phyloP scores from a whole-genome alignment of 1,140 invertebrate species.

The Zaprionus gabonicus region DNA sequence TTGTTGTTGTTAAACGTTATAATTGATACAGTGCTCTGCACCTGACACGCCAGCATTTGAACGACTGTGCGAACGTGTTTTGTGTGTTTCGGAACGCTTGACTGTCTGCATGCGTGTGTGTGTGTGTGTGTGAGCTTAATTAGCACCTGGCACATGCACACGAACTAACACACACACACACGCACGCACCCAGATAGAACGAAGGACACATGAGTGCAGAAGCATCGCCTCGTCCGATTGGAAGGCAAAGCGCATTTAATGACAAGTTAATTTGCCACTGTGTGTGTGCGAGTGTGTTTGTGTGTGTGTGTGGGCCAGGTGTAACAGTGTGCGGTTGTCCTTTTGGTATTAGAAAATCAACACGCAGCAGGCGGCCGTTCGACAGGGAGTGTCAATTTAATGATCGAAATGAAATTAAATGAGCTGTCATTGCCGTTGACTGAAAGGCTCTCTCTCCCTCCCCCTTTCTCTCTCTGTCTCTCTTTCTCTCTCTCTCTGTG shows the following conservation, averaged over 20 bases:
- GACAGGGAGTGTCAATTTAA: constrained; percentile 59
- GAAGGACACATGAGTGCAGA: constrained; percentile 19
- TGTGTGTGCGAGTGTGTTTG: constrained; percentile 7
- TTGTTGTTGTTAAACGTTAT: constrained; percentile 49
- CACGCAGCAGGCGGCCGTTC: constrained; percentile 45
- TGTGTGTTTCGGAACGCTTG: background rate
- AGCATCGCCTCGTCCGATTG: constrained; percentile 7
- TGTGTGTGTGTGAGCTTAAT: constrained; percentile 54
- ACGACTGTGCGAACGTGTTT: background rate
- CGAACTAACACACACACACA: constrained; percentile 4
- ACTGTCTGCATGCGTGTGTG: background rate
- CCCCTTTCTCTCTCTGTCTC: too few species aligned
- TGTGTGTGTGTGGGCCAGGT: constrained; percentile 13
- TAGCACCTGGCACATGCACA: constrained; percentile 65
- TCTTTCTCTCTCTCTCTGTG: background rate
- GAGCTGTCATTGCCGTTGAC: constrained; percentile 52
- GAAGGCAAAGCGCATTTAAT: constrained; percentile 57
- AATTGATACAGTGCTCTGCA: constrained; percentile 56
- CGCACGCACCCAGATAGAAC: background rate
- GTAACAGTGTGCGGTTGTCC: constrained; percentile 18
- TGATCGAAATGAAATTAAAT: constrained; percentile 68
- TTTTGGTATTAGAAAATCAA: constrained; percentile 59
- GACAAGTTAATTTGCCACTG: constrained; percentile 66
- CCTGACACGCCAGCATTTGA: constrained; percentile 42
- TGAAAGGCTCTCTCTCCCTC: constrained; percentile 9